Base-by-base conservation (phyloP, 2,113 vertebrate genomes). In the Benthochromis sp. region DNA sequence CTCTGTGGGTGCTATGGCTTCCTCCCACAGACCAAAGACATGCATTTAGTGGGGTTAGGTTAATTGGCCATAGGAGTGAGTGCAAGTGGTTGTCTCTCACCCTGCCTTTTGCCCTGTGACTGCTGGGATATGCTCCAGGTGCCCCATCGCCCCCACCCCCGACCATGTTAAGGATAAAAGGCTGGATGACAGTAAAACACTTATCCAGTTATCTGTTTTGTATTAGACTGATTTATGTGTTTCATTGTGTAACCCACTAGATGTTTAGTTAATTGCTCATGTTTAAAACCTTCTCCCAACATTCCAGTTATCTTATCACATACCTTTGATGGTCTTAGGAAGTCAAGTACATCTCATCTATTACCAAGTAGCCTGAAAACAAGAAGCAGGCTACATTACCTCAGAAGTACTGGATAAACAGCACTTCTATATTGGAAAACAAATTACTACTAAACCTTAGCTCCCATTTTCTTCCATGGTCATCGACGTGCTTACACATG, bases 401-500 rank as follows among this genome's bases (percentile, higher is more conserved):
- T 71, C 38, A 43, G 16, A 47, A 76, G 24, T 29, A 47, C 24
- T 47, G 21, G 71, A 17, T 76, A 8, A 76, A 19, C 40, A 29
- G 43, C 24, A 76, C 71, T 47, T 76, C 24, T 47, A 76, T 47
- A 45, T 45, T 47, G 5, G 13, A 73, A 45, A 45, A 47, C 4
- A 47, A 73, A 73, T 17, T 45, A 40, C 63, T 14, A 45, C 66
- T 73, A 76, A 7, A 8, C 3, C 1, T 29, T 29, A 0, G 40
- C 21, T 76, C 24, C 13, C 71, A 45, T 73, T 29, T 29, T 76
- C 40, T 76, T 47, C 38, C 21, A 45, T 45, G 24, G 71, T 11
- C 69, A 45, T 45, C 5, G 4, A 10, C 0, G 0, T 45, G 38
- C n/a, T 71, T 24, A 27, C 38, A 45, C 13, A 0, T 45, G 5